These are phyloP conservation scores for Heliothis peltigera DNA, from an alignment of 2,888 invertebrate genomes.

Conservation along the genomic window DNA sequence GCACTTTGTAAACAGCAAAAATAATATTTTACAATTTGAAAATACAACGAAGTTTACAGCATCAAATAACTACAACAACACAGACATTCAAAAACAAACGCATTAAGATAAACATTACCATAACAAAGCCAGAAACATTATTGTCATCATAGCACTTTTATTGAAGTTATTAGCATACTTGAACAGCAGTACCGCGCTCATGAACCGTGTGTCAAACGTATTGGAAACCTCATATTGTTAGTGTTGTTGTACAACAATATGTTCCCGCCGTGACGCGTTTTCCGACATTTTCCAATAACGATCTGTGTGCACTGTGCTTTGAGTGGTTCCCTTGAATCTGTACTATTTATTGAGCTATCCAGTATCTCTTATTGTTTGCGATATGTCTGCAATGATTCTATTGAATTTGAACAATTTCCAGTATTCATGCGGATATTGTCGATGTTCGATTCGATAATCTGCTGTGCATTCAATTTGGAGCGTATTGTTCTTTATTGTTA, in stretches of 20 bases:
- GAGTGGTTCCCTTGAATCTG: slow-evolving; percentile 58
- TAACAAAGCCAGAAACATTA: slow-evolving; percentile 38
- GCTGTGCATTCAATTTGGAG: slow-evolving; percentile 37
- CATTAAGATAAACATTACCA: slow-evolving; percentile 44
- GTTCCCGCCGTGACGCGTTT: slow-evolving; percentile 49
- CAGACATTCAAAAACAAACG: slow-evolving; percentile 39
- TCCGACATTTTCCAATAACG: slow-evolving; percentile 57
- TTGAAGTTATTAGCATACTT: slow-evolving; percentile 56
- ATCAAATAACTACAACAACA: slow-evolving; percentile 28
- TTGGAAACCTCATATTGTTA: slow-evolving; percentile 50
- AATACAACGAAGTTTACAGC: slow-evolving; percentile 14
- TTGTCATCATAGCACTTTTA: slow-evolving; percentile 41
- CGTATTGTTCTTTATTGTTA: slow-evolving; percentile 45
- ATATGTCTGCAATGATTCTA: slow-evolving; percentile 54
- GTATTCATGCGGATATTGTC: slow-evolving; percentile 42
- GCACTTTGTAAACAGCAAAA: slow-evolving; percentile 1
- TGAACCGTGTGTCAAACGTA: slow-evolving; percentile 44
- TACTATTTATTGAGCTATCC: slow-evolving; percentile 59
- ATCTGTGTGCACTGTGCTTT: slow-evolving; percentile 54
- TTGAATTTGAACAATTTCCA: slow-evolving; percentile 48
- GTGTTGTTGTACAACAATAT: slow-evolving; percentile 44
- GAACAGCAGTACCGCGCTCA: slow-evolving; percentile 31
- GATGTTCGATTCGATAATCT: slow-evolving; percentile 49
- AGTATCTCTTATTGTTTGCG: slow-evolving; percentile 51
- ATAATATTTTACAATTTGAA: slow-evolving; percentile 20